A percentile compares a stretch with the other conserved stretches of the same genome.
These are phyloP conservation scores for Calidris pygmaea DNA, from an alignment of 2,113 vertebrate species.

Conservation along the genomic window DNA sequence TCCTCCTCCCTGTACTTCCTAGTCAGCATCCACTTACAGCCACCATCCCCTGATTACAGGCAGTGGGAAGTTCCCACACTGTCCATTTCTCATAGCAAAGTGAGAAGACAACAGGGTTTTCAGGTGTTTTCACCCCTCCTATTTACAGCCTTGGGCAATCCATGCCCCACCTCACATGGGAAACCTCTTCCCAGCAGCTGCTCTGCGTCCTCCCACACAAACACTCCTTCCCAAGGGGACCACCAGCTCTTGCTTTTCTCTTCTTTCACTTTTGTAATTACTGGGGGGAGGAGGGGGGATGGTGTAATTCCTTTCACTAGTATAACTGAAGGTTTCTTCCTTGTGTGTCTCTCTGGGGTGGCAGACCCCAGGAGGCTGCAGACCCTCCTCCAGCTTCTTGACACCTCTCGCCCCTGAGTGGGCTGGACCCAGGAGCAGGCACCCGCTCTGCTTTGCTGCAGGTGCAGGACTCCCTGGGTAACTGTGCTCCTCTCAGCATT, in stretches of 20 bases:
- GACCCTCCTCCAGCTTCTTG: not conserved
- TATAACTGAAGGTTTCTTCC: not conserved
- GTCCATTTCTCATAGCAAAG: not conserved
- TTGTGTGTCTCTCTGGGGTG: fast-evolving
- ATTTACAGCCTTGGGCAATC: not conserved
- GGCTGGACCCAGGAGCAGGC: not conserved
- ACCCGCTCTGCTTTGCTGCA: fast-evolving
- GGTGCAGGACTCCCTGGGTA: not conserved
- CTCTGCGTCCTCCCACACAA: not conserved
- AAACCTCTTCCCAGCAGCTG: not conserved
- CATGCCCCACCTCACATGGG: not conserved
- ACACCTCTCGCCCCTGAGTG: not conserved
- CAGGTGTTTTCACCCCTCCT: not conserved
- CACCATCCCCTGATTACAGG: not conserved
- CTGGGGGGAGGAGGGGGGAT: not conserved
- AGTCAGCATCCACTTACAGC: not conserved
- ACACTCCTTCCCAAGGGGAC: not conserved
- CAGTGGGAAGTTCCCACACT: not conserved
- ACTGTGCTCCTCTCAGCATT: not conserved
- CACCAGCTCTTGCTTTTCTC: not conserved
- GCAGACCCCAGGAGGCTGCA: not conserved
- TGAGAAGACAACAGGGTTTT: not conserved
- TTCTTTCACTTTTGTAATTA: not conserved
- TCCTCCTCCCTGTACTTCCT: not conserved
- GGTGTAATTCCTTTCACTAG: not conserved